phyloP scores from a whole-genome alignment of 2,113 vertebrate species.

The Tapirus terrestris region DNA sequence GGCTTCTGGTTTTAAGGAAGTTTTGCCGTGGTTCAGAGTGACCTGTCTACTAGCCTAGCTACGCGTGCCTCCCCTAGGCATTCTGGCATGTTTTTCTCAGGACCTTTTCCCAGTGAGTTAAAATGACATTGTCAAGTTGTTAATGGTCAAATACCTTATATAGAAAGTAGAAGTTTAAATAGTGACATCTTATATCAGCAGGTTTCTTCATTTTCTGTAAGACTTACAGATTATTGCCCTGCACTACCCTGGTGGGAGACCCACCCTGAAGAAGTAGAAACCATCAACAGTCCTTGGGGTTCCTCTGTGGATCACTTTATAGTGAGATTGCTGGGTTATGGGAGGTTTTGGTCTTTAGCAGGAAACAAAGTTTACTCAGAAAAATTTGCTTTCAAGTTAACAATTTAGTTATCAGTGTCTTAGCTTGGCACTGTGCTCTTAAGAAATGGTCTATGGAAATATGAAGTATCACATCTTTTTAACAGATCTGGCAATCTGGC shows the following conservation, averaged over 20 bases:
- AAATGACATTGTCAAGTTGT: neutral
- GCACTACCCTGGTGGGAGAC: rapidly evolving
- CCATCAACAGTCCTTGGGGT: too few relatives aligned
- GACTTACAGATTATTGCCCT: neutral
- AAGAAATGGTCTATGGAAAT: neutral
- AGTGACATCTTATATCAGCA: neutral
- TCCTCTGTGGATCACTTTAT: neutral
- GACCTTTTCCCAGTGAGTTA: neutral
- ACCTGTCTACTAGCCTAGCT: neutral
- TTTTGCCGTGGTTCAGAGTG: neutral
- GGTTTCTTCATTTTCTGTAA: neutral
- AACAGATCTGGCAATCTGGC: neutral
- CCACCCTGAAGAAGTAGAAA: neutral
- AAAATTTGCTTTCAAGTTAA: neutral
- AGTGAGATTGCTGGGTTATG: neutral
- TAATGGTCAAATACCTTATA: neutral
- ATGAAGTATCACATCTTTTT: neutral
- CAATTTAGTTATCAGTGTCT: neutral
- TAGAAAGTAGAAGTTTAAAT: neutral
- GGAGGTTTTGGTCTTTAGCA: neutral
- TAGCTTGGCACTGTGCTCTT: neutral
- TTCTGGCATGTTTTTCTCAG: neutral
- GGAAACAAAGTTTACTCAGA: neutral
- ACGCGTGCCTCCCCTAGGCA: too few relatives aligned
- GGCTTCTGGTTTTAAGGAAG: neutral